phyloP scores from a whole-genome alignment of 2,888 invertebrate species.

The Poecilobothrus nobilitatus region DNA sequence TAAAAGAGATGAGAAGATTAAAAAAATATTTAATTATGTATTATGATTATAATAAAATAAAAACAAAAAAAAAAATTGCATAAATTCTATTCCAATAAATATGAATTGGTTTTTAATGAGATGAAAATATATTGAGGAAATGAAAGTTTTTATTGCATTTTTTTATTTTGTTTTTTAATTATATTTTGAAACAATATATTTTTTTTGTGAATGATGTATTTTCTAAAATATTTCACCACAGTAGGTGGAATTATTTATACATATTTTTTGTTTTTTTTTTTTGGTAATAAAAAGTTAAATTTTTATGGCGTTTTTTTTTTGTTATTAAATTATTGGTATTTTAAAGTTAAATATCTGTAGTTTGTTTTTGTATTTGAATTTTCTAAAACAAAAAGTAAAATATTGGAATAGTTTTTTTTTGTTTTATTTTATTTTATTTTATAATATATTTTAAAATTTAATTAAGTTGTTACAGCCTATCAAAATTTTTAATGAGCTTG shows the following conservation, averaged over 20 bases:
- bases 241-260: not conserved
- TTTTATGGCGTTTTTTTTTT: not conserved
- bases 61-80: not conserved
- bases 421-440: no score
- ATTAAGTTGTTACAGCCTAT: no score
- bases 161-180: not conserved
- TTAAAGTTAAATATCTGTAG: not conserved
- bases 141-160: not conserved
- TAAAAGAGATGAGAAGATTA: no score
- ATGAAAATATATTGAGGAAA: not conserved
- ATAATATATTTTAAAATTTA: no score
- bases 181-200: not conserved
- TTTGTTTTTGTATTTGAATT: no score
- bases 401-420: no score
- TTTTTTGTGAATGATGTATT: not conserved
- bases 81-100: not conserved
- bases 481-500: no score
- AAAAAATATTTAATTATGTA: no score
- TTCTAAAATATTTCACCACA: not conserved
- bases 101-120: not conserved
- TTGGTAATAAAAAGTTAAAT: not conserved
- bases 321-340: not conserved
- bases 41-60: no score
- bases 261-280: no score
- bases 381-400: no score